Evolutionary conservation across 1,140 invertebrate genomes (phyloP), one percentile per base, ranked within the genome.

Genomic region (Psilanteris sp.): DNA sequence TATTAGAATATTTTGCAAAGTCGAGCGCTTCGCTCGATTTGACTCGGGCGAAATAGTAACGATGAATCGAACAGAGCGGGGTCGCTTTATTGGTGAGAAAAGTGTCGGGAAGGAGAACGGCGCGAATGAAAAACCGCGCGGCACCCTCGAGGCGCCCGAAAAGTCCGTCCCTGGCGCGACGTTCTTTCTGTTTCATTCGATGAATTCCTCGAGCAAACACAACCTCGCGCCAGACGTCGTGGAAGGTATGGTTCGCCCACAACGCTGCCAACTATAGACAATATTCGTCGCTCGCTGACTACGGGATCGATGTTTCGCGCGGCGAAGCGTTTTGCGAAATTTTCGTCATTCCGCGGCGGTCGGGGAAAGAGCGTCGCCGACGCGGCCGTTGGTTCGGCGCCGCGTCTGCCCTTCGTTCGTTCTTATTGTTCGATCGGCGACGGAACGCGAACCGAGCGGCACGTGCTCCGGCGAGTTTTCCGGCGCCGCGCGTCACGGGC

Each of bases 141-240:
- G 10, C 13, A 14, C 37, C 55, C 46, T 34, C 3, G 8, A 31
- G 70, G 24, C 70, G 44, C 71, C 62, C 44, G 20, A 37, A 36
- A 29, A 32, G 14, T 67, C 61, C 71, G 71, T 27, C 32, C 37
- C 71, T 74, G 71, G 20, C 36, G 67, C 36, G 37, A 74, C 71
- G 71, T 67, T 74, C 61, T 74, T 74, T 74, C 71, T 67, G 54
- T 74, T 74, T 74, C 71, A 74, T 74, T 74, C 71, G 71, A 64
- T 74, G 61, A 74, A 74, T 74, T 74, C 71, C 71, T 67, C 61
- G 43, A 16, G 61, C 61, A 54, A 67, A 74, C 59, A 74, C 71
- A 67, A 74, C 26, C 54, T 74, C 59, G 66, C 61, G 59, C 59
- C 41, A 18, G 32, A 50, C 50, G 59, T 74, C 54, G 71, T 61